Percentiles rank a stretch among this genome's conserved stretches.
Conservation (phyloP, 2,888 invertebrate species). For the Allacma fusca region DNA sequence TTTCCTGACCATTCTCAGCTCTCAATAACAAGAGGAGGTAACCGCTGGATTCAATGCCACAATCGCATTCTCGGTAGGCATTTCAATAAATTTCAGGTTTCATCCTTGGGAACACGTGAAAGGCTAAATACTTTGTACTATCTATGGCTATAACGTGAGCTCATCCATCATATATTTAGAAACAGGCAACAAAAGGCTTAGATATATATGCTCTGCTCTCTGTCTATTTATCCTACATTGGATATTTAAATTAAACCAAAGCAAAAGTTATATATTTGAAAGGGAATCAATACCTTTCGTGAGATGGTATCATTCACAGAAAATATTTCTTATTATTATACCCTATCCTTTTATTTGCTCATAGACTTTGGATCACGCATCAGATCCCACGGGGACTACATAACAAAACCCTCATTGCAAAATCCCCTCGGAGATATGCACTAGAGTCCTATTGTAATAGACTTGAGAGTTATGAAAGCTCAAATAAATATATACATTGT, state of each 20-base stretch:
- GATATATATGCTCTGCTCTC: not conserved
- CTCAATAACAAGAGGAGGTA: conserved; percentile 24
- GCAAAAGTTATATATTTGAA: not conserved
- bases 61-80: conserved; percentile 5
- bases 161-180: conserved; percentile 8
- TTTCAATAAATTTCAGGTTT: conserved; percentile 20
- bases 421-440: too few relatives aligned
- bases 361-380: not conserved
- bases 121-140: not conserved
- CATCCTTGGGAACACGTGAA: conserved; percentile 20
- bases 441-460: too few relatives aligned
- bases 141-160: not conserved
- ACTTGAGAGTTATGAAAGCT: not conserved
- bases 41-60: conserved; percentile 25
- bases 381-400: not conserved
- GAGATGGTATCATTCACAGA: conserved; percentile 7
- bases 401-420: too few relatives aligned
- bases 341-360: not conserved
- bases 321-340: too few relatives aligned
- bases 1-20: not conserved
- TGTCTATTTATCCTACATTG: not conserved
- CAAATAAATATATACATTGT: not conserved
- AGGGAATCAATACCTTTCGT: not conserved
- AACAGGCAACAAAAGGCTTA: not conserved
- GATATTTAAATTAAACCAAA: conserved; percentile 8